Base-by-base conservation (phyloP, 2,888 invertebrate genomes). In the Ramazzottius varieornatus region DNA sequence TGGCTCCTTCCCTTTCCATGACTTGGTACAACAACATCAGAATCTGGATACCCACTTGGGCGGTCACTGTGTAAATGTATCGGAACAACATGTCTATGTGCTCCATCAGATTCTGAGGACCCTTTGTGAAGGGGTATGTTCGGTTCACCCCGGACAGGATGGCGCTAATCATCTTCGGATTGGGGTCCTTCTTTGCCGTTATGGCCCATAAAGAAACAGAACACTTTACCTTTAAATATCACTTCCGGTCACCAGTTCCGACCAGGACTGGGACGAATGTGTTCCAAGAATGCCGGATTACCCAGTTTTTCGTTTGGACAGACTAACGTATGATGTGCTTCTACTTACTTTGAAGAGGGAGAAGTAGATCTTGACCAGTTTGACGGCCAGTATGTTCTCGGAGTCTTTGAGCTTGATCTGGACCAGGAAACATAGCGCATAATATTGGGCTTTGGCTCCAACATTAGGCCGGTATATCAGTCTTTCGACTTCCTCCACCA, bases 281-380 rank as follows among this genome's bases (percentile, higher is more conserved):
- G n/a, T n/a, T n/a, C n/a, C n/a, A n/a, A n/a, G n/a, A n/a, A n/a
- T n/a, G n/a, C n/a, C n/a, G n/a, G n/a, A n/a, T n/a, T n/a, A n/a
- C n/a, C n/a, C n/a, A n/a, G n/a, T n/a, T n/a, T n/a, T n/a, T n/a
- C n/a, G n/a, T n/a, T n/a, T n/a, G n/a, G n/a, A n/a, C n/a, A n/a
- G n/a, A n/a, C n/a, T n/a, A n/a, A n/a, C n/a, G n/a, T n/a, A n/a
- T n/a, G n/a, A n/a, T n/a, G n/a, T n/a, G n/a, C n/a, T n/a, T n/a
- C n/a, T n/a, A 66, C 86, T 83, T 64, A 89, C 86, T 78, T 91
- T 92, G 79, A 98, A 98, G 75, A 96, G 89, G 0, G 88, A 84
- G 74, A 98, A 90, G 76, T 96, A 98, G 65, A 96, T 85, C 68
- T 85, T 81, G 63, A 98, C 86, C 34, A 98, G 79, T 70, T 83